Evolutionary conservation across 2,888 invertebrate species (phyloP), one percentile per base, ranked within the genome.

Genomic region (Agrilus mali): DNA sequence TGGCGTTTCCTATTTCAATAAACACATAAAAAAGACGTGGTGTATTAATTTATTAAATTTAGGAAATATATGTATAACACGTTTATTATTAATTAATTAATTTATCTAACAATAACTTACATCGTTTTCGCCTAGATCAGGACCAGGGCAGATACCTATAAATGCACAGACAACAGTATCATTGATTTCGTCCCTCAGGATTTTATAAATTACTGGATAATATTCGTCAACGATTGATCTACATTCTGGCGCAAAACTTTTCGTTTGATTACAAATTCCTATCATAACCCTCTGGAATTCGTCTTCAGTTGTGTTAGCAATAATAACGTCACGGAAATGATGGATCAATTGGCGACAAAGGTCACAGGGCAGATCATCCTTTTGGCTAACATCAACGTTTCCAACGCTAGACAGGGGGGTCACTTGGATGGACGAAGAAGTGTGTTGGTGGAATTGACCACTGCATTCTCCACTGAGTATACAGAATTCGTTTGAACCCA

Each of bases 301-400:
- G 0, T 68, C 55, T 63, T 86, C 84, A 0, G 93, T 89, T 0
- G 90, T 88, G 61, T 92, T 89, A 14, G 90, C 82, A 22, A 86
- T 73, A 17, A 93, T 64, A 6, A 88, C 71, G 59, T 90, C 86
- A 47, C 81, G 78, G 51, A 90, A 69, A 64, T 92, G 89, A 16
- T 70, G 68, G 0, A 90, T 82, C 40, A 93, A 66, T 61, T 88
- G 86, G 55, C 86, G 80, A 64, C 92, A 93, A 43, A 93, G 73
- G 55, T 89, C 84, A 61, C 93, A 92, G 1, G 88, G 81, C 41
- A 86, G 72, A 58, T 82, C 79, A 53, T 79, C 77, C 33, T 38
- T 16, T 44, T 34, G n/a, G 14, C 40, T 46, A 43, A 39, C 22
- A 36, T 69, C 66, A 13, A 75, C 68, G 56, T 71, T 67, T 42